Percentiles rank a stretch among this genome's conserved stretches.
phyloP scores from a whole-genome alignment of 2,888 invertebrate genomes.

The Chymomyza amoena region DNA sequence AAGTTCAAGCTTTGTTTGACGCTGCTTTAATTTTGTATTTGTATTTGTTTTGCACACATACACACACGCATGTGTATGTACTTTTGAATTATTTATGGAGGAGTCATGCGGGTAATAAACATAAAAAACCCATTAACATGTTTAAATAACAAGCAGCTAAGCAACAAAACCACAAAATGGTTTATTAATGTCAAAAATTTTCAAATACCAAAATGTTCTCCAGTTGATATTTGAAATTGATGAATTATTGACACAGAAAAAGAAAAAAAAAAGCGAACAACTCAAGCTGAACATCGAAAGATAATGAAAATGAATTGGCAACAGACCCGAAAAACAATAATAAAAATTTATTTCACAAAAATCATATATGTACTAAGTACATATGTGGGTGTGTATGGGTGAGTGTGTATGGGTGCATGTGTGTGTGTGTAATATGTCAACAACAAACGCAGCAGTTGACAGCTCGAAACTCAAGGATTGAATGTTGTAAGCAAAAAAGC shows the following conservation, averaged over 20 bases:
- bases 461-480: constrained; percentile 42
- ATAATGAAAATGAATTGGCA: constrained; percentile 53
- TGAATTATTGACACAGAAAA: constrained; percentile 58
- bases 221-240: constrained; percentile 55
- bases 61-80: background rate
- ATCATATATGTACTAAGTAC: background rate
- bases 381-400: background rate
- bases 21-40: constrained; percentile 24
- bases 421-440: background rate
- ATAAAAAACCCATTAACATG: constrained; percentile 44
- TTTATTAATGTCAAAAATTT: background rate
- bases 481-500: constrained; percentile 35
- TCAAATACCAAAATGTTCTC: background rate
- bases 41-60: constrained; percentile 5
- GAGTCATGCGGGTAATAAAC: constrained; percentile 32
- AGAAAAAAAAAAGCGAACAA: background rate
- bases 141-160: constrained; percentile 21
- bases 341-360: background rate
- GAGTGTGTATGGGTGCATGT: too few relatives aligned
- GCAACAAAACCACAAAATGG: background rate
- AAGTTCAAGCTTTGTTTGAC: background rate
- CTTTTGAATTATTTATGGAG: background rate
- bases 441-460: constrained; percentile 2
- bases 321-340: constrained; percentile 15
- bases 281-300: background rate